phyloP scores from a whole-genome alignment of 92 coral and sea anemone species.

The Muricea muricata region DNA sequence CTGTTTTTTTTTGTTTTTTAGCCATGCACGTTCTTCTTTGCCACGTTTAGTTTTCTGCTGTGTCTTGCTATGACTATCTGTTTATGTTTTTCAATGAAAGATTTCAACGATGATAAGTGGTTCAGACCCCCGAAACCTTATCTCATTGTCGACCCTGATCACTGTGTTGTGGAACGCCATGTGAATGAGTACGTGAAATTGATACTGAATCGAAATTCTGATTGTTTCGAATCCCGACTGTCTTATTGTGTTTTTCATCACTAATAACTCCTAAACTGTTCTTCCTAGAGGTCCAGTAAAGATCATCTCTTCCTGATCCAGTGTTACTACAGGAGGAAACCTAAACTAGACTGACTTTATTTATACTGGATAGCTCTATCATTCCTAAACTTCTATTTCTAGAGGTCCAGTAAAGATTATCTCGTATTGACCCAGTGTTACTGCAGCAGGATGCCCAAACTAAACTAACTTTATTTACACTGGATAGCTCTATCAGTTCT shows the following conservation, averaged over 20 bases:
- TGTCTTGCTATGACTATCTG: slow-evolving; percentile 25
- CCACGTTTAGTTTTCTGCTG: not conserved
- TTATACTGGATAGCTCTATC: not conserved
- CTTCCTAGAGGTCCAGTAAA: not conserved
- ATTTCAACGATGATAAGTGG: slow-evolving; percentile 30
- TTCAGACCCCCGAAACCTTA: slow-evolving; percentile 5
- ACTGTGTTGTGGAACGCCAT: slow-evolving; percentile 45
- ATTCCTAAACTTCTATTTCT: too few species aligned
- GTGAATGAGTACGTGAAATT: slow-evolving; percentile 11
- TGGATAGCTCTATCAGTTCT: slow-evolving; percentile 3
- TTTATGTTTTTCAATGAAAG: slow-evolving; percentile 34
- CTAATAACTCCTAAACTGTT: too few species aligned
- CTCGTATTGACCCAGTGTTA: not conserved
- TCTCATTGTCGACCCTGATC: slow-evolving; percentile 28
- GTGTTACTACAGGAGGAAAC: not conserved
- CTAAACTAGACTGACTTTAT: not conserved
- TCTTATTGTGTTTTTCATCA: too few species aligned
- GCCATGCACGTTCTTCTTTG: not conserved
- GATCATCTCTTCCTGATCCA: not conserved
- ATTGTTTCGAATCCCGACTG: too few species aligned
- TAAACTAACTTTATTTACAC: not conserved
- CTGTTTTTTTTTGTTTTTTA: not conserved
- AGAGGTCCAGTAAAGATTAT: not conserved
- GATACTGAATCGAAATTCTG: too few species aligned
- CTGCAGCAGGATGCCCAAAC: not conserved